Evolutionary conservation across 2,113 vertebrate species (phyloP).

Genomic region (Myocastor coypus): DNA sequence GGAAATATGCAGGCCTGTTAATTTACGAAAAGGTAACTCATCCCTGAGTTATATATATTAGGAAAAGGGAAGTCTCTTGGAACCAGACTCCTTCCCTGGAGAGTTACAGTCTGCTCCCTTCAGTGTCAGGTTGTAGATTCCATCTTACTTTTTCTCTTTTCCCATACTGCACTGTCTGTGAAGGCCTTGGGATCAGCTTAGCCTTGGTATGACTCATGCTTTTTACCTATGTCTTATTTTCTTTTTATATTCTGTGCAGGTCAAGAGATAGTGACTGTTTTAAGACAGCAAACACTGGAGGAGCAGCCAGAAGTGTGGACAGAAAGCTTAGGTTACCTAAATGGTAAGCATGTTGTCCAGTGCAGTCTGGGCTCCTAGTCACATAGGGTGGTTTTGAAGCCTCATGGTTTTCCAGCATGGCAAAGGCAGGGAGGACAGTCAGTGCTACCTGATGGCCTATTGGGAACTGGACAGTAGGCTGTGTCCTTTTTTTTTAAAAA

Average conservation of each 20-base stretch:
- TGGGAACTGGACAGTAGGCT: neutral
- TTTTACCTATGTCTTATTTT: constrained; percentile 29
- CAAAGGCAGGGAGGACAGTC: neutral
- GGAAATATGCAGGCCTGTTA: neutral
- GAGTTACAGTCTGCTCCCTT: neutral
- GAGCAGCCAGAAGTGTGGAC: neutral
- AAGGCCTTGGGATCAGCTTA: neutral
- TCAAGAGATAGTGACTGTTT: constrained; percentile 29
- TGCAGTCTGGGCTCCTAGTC: neutral
- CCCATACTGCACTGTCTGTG: neutral
- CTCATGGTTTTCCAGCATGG: neutral
- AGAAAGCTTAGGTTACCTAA: constrained; percentile 43
- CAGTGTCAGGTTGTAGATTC: neutral
- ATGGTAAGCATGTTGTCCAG: constrained; percentile 64
- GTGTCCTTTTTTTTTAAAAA: neutral
- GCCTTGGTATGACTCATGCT: neutral
- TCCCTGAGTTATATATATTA: neutral
- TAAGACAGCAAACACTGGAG: neutral
- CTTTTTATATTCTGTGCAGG: constrained; percentile 67
- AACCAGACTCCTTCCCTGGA: neutral
- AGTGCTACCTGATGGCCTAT: neutral
- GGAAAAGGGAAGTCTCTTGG: neutral
- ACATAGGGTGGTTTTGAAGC: neutral
- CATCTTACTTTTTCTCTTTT: neutral
- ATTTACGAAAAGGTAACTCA: neutral